These are phyloP conservation scores for Escarpia spicata DNA, from an alignment of 2,888 invertebrate genomes.

Conservation along the genomic window DNA sequence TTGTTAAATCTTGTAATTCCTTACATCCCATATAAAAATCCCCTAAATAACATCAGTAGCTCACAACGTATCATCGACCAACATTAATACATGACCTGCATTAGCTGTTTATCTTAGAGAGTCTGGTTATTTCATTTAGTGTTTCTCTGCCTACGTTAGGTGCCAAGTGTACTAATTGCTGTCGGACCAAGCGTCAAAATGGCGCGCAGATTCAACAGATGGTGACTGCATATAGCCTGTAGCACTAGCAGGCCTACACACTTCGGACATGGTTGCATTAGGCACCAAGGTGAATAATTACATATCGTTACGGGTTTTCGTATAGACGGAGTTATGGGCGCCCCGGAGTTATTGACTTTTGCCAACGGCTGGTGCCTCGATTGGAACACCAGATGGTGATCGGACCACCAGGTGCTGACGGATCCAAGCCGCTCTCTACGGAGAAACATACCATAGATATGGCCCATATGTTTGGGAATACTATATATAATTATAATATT, in stretches of 20 bases:
- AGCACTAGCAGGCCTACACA: background rate
- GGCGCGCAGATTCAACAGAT: background rate
- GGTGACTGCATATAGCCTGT: background rate
- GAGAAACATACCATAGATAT: background rate
- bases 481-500: too few species aligned
- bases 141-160: background rate
- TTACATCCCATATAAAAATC: too few species aligned
- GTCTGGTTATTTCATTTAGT: background rate
- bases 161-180: background rate
- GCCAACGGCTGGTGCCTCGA: background rate
- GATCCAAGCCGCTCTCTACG: background rate
- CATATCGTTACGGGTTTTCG: background rate
- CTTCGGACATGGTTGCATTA: background rate
- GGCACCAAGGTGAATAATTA: background rate
- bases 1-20: too few species aligned
- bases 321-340: background rate
- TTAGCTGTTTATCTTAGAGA: too few species aligned
- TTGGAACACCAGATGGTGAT: background rate
- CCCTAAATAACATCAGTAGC: too few species aligned
- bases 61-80: too few species aligned
- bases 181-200: background rate
- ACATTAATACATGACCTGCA: too few species aligned
- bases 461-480: too few species aligned
- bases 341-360: background rate
- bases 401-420: background rate